These are phyloP conservation scores for Geopemphigus sp. DNA, from an alignment of 1,140 invertebrate genomes.

Conservation along the genomic window DNA sequence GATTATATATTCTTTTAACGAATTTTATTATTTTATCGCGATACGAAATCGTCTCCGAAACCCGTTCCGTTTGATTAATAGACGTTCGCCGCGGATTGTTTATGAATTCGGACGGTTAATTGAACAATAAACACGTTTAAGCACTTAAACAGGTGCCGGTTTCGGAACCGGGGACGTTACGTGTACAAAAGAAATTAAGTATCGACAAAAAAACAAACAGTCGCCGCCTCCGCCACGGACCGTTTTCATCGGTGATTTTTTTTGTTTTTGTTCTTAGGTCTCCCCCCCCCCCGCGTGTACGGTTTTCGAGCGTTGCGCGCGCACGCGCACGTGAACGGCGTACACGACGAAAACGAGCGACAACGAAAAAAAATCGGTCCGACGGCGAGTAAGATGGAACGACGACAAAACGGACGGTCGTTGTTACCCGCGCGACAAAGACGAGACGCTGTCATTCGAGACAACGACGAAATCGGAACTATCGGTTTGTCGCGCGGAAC, in stretches of 20 bases:
- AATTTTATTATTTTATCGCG: slow-evolving; percentile 49
- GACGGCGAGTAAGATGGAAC: background rate
- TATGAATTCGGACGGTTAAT: slow-evolving; percentile 49
- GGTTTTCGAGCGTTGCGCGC: no score
- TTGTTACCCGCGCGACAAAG: background rate
- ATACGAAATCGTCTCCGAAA: slow-evolving; percentile 46
- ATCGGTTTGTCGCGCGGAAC: background rate
- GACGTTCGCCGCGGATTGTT: slow-evolving; percentile 48
- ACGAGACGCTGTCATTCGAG: slow-evolving; percentile 16
- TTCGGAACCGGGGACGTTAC: slow-evolving; percentile 29
- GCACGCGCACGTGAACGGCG: slow-evolving; percentile 16
- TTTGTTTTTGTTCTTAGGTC: background rate
- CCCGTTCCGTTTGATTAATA: slow-evolving; percentile 49
- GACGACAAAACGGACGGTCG: slow-evolving; percentile 42
- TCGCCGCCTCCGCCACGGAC: background rate
- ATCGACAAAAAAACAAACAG: slow-evolving; percentile 44
- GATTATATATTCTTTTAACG: slow-evolving; percentile 35
- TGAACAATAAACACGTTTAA: slow-evolving; percentile 50
- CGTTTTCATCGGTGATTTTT: slow-evolving; percentile 19
- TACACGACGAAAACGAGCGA: background rate
- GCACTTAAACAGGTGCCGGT: slow-evolving; percentile 49
- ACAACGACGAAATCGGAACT: slow-evolving; percentile 20
- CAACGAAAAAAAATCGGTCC: background rate
- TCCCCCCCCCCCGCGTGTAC: no score
- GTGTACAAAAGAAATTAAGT: slow-evolving; percentile 47